A percentile compares a stretch with the other conserved stretches of the same genome.
Evolutionary conservation across 2,888 invertebrate species (phyloP).

Genomic region (Brachynemurus nebulosus): DNA sequence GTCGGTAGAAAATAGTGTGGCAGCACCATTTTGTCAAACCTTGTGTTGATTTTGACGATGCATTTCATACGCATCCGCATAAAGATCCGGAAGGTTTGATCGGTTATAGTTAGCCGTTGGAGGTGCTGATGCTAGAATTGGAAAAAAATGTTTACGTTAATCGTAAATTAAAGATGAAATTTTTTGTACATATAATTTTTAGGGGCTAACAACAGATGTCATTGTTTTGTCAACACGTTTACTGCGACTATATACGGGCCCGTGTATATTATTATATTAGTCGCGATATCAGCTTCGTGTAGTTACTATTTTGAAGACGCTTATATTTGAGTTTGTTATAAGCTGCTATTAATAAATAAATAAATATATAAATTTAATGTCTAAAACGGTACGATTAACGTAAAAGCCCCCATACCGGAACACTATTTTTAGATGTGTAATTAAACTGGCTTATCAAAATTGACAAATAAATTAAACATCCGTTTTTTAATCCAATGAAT

Average conservation of each 20-base stretch:
- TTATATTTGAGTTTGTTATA: no score
- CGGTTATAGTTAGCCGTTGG: conserved; percentile 25
- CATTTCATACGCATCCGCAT: conserved; percentile 68
- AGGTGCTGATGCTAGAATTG: conserved; percentile 31
- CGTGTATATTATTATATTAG: no score
- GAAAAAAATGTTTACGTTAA: not conserved
- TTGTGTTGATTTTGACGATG: conserved; percentile 46
- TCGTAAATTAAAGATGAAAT: not conserved
- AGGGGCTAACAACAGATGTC: not conserved
- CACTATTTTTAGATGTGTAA: no score
- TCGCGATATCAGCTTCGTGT: no score
- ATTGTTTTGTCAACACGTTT: not conserved
- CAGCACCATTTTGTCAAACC: conserved; percentile 37
- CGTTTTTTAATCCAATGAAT: no score
- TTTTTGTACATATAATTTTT: not conserved
- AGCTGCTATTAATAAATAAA: no score
- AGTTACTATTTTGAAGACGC: no score
- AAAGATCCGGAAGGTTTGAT: conserved; percentile 43
- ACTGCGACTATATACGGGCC: not conserved
- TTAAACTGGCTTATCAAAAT: no score
- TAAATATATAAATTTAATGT: no score
- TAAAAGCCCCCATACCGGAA: no score
- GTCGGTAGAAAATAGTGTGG: conserved; percentile 13
- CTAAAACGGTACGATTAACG: no score
- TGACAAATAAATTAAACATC: no score